A percentile compares a stretch with the other conserved stretches of the same genome.
phyloP scores from a whole-genome alignment of 2,113 vertebrate genomes.

The Herpetotheres cachinnans region DNA sequence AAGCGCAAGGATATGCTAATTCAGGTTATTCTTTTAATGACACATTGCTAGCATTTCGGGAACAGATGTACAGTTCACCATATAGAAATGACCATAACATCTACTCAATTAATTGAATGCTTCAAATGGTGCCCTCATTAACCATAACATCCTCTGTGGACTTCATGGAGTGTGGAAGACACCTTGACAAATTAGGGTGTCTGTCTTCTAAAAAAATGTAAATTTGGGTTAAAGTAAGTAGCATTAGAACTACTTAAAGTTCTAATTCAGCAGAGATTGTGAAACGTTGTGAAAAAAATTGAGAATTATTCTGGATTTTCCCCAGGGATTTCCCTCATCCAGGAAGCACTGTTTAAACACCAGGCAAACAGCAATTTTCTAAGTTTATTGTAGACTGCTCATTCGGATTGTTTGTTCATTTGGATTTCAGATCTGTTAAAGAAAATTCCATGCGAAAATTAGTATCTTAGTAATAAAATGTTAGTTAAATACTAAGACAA shows the following conservation, averaged over 20 bases:
- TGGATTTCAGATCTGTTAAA: not conserved
- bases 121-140: not conserved
- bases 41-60: not conserved
- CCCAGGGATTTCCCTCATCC: not conserved
- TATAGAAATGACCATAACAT: not conserved
- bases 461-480: not conserved
- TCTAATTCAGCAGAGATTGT: not conserved
- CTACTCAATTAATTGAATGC: not conserved
- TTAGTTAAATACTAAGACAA: not conserved
- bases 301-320: not conserved
- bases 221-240: not conserved
- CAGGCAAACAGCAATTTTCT: not conserved
- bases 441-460: not conserved
- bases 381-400: not conserved
- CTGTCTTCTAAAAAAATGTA: not conserved
- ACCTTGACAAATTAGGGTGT: not conserved
- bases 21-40: not conserved
- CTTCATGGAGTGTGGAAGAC: not conserved
- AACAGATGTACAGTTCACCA: not conserved
- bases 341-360: not conserved
- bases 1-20: not conserved
- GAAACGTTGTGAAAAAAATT: not conserved
- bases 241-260: not conserved
- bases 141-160: not conserved
- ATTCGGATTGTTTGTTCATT: not conserved